Base-by-base conservation (phyloP, 2,888 invertebrate species). In the Agrilus cyanescens region DNA sequence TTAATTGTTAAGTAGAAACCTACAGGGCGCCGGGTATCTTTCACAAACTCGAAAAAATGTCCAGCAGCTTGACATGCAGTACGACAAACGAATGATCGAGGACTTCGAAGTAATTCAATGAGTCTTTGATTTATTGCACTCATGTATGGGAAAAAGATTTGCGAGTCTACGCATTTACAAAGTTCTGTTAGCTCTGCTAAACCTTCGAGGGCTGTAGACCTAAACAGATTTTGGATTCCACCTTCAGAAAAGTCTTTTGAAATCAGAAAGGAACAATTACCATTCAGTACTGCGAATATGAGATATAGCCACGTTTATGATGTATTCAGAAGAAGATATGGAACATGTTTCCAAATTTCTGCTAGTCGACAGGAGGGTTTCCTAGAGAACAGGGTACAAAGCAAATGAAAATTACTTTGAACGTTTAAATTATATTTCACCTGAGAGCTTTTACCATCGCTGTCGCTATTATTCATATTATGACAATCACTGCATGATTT, bases 21-120 rank as follows among this genome's bases (percentile, higher is more conserved):
- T 58, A 67, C 67, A 20, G 69, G 69, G 43, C 66, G 57, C 46
- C 65, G 57, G 4, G 67, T 67, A 47, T 67, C 66, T 47, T 64
- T 65, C 35, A 66, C 56, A 29, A 59, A 62, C 46, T 65, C 64
- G 47, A 69, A 67, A 12, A 68, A 51, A 47, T 65, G 64, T 18
- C 66, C 67, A 5, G 65, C 57, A 6, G 63, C 61, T 53, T 68
- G 67, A 48, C 68, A 68, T 8, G 67, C 60, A 2, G 62, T 63
- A 32, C 68, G 57, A 39, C 66, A 63, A 15, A 68, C 66, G 41
- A 66, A 63, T 8, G 67, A 67, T 33, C 68, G 50, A 2, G 67
- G 63, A 52, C 66, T 66, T 40, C 60, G 59, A 29, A 68, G 52
- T 37, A 68, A 50, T 43, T 66, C 63, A 18, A 67, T 57, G 14